Evolutionary conservation across 2,113 vertebrate genomes (phyloP), one percentile per base, ranked within the genome.

Genomic region (Eretmochelys imbricata): DNA sequence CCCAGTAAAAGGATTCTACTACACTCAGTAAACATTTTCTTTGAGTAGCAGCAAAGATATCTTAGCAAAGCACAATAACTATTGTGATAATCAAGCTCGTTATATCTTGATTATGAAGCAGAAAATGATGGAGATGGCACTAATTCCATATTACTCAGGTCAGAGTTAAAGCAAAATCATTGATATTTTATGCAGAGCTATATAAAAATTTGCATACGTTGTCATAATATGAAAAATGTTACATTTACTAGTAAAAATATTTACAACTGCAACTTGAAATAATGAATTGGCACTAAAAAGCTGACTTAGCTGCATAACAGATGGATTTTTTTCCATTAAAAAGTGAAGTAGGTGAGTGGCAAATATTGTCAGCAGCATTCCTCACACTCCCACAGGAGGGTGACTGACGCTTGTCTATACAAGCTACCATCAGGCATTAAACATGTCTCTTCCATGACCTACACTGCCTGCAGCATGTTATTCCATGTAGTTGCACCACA

Each of bases 41-140:
- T n/a, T 0, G 0, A n/a, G 19, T 24, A 80, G 5, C 2, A 13
- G 22, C n/a, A 92, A 76, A 54, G 3, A 48, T 8, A n/a, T 65
- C 35, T 65, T 35, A 59, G 31, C 62, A 35, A 65, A 65, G 62
- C 31, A 65, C 62, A 35, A 38, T 11, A 42, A 42, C 2, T 55
- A 46, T 2, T 2, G 53, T 0, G 25, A 2, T 84, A 88, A 69
- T 57, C 72, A 48, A 7, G 46, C 5, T 13, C 57, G 5, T 59
- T 55, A 49, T 42, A 87, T 29, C 49, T 91, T 51, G 75, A 4
- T 22, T 69, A 84, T n/a, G 31, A 80, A 82, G 2, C 38, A 42
- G 69, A 75, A 75, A 75, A 75, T 75, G n/a, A 42, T 1, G 9
- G 2, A 93, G 51, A 54, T 31, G 79, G 50, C 0, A 84, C n/a